These are phyloP conservation scores for Datnioides undecimradiatus DNA, from an alignment of 2,113 vertebrate genomes.

Conservation along the genomic window DNA sequence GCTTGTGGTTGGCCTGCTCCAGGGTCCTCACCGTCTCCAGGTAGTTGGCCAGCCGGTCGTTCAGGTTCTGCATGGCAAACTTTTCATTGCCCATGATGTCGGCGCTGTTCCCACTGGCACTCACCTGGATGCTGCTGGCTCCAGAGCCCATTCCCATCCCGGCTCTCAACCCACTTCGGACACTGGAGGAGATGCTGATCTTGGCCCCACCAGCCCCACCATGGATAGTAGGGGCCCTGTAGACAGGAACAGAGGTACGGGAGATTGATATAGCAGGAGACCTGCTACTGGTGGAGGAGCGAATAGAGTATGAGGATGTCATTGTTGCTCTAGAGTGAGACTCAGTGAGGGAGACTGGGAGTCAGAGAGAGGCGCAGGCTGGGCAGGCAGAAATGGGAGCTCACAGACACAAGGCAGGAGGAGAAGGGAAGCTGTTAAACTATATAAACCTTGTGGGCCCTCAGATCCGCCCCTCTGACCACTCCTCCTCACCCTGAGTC, in stretches of 20 bases:
- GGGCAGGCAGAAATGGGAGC: conserved; percentile 63
- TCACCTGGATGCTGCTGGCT: conserved; percentile 74
- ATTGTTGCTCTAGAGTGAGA: conserved; percentile 71
- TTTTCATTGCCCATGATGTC: conserved; percentile 87
- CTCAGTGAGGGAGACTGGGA: conserved; percentile 62
- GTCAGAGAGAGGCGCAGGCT: conserved; percentile 50
- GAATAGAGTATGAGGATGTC: conserved; percentile 74
- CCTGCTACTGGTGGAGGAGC: conserved; percentile 64
- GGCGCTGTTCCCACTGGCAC: conserved; percentile 50
- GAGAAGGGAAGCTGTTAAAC: conserved; percentile 67
- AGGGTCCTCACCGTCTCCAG: conserved; percentile 85
- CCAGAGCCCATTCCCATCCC: conserved; percentile 58
- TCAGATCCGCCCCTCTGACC: conserved; percentile 70
- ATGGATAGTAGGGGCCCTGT: conserved; percentile 73
- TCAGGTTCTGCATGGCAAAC: conserved; percentile 87
- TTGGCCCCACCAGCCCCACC: conserved; percentile 77
- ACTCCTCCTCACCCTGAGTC: conserved; percentile 46
- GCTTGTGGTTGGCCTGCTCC: conserved; percentile 85
- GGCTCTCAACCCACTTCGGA: conserved; percentile 52
- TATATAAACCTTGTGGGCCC: conserved; percentile 81
- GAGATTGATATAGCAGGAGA: conserved; percentile 62
- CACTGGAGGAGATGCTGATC: conserved; percentile 72
- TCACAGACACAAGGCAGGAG: conserved; percentile 80
- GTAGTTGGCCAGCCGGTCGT: conserved; percentile 86
- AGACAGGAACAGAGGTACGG: conserved; percentile 66